phyloP scores from a whole-genome alignment of 2,113 vertebrate genomes.

The Micronycteris hirsuta region DNA sequence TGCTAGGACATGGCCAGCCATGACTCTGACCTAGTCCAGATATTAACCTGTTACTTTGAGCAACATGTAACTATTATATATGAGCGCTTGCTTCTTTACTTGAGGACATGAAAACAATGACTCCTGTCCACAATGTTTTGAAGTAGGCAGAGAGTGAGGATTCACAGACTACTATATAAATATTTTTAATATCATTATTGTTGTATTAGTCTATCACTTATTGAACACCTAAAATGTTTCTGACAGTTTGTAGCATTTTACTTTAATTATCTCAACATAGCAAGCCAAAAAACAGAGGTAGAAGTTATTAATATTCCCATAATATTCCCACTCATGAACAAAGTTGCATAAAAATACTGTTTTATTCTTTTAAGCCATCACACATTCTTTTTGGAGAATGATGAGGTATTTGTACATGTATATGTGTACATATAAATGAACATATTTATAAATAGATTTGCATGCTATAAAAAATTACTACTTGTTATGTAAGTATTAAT shows the following conservation, averaged over 20 bases:
- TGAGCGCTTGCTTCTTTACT: not conserved
- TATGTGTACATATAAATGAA: not conserved
- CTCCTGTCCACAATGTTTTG: not conserved
- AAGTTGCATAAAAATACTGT: not conserved
- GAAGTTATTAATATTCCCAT: not conserved
- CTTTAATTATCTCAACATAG: not conserved
- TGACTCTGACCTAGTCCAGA: not conserved
- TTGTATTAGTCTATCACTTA: not conserved
- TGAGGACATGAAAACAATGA: not conserved
- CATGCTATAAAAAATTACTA: not conserved
- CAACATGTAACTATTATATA: not conserved
- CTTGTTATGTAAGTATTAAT: not conserved
- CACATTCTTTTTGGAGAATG: not conserved
- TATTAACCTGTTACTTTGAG: not conserved
- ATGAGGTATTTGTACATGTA: not conserved
- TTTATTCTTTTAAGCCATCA: not conserved
- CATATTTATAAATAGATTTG: not conserved
- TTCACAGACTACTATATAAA: not conserved
- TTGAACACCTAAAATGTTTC: not conserved
- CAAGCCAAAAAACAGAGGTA: not conserved
- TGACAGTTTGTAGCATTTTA: not conserved
- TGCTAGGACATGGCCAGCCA: not conserved
- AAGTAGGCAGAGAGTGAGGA: not conserved
- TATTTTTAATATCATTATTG: not conserved
- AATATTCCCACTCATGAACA: not conserved